These are phyloP conservation scores for Chionis minor DNA, from an alignment of 2,113 vertebrate genomes.

Conservation along the genomic window DNA sequence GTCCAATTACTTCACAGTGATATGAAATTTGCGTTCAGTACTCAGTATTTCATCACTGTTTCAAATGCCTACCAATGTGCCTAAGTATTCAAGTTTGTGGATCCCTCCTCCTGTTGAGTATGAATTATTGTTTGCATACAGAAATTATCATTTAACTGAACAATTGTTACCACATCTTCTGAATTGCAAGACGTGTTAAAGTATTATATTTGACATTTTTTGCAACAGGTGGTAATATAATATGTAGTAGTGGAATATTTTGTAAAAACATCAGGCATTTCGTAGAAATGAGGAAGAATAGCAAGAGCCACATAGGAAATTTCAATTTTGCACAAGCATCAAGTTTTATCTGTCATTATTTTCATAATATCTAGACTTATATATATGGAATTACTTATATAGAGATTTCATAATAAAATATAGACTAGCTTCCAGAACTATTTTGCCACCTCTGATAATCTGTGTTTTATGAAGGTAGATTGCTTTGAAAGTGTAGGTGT, in stretches of 20 bases:
- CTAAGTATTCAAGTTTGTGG: background rate
- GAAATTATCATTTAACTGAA: background rate
- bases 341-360: background rate
- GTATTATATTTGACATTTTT: background rate
- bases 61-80: background rate
- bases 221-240: background rate
- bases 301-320: background rate
- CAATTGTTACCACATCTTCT: background rate
- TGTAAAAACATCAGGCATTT: background rate
- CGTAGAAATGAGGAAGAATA: background rate
- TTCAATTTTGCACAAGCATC: background rate
- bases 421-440: background rate
- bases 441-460: background rate
- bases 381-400: no score
- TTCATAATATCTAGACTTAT: background rate
- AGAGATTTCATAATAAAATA: background rate
- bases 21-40: background rate
- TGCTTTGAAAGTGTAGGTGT: background rate
- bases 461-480: background rate
- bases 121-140: background rate
- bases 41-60: background rate
- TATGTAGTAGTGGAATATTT: background rate
- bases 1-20: background rate
- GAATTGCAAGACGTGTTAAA: background rate
- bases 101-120: background rate